Conservation (phyloP, 2,113 vertebrate species). For the Ovis canadensis region DNA sequence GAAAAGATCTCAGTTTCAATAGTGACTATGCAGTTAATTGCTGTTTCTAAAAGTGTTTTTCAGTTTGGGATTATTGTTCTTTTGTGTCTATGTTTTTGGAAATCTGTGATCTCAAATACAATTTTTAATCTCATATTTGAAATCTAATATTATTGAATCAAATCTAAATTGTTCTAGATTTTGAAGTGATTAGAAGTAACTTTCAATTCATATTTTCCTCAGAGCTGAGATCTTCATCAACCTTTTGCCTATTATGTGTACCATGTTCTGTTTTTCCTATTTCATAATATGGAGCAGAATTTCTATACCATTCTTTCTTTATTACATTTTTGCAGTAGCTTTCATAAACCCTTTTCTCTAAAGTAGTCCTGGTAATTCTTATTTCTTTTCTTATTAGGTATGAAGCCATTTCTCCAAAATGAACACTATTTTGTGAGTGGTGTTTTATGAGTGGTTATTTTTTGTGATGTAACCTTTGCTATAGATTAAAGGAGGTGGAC, state of each 20-base stretch:
- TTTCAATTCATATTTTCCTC: neutral
- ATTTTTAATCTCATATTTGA: neutral
- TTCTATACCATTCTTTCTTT: neutral
- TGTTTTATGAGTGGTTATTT: slow-evolving; percentile 4
- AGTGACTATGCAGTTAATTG: neutral
- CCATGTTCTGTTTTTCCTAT: neutral
- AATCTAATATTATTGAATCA: neutral
- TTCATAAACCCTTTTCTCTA: neutral
- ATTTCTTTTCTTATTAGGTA: neutral
- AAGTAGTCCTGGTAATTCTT: neutral
- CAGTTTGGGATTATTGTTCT: neutral
- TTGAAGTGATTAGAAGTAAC: neutral
- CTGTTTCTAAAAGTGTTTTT: neutral
- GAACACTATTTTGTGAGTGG: neutral
- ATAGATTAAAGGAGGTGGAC: neutral
- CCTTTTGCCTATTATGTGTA: neutral
- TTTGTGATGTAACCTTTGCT: neutral
- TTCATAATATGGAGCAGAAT: neutral
- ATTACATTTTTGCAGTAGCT: neutral
- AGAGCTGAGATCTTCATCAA: neutral
- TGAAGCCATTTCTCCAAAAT: neutral
- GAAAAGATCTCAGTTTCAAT: neutral
- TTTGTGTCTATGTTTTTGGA: neutral
- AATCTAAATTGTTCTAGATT: neutral
- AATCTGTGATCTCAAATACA: neutral